Evolutionary conservation across 2,113 vertebrate species (phyloP), one percentile per base, ranked within the genome.

Genomic region (Paradoxurus hermaphroditus): DNA sequence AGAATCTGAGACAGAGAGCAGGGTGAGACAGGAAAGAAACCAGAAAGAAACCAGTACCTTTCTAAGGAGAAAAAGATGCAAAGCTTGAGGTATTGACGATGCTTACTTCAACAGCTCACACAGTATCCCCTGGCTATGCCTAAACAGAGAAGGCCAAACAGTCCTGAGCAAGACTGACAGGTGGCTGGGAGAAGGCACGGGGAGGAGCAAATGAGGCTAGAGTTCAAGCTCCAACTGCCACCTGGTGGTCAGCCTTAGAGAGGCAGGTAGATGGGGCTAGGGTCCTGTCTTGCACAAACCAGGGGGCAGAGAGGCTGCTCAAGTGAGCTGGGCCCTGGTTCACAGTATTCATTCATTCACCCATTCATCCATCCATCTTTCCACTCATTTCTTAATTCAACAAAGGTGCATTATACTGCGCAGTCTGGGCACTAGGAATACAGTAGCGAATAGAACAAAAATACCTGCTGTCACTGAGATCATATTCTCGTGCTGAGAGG

Each of bases 171-270:
- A 67, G 51, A 89, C 49, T 63, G 53, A 94, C 49, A 82, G 49
- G 67, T 19, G 0, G 39, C 73, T 34, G 25, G 19, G 13, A 85
- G 39, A 59, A 73, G 18, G 14, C 65, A 19, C 31, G 1, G 1
- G 5, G 1, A 31, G 6, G 10, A 39, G 15, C 23, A 91, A 83
- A 23, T 49, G 5, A 87, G 16, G 65, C 90, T 49, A 46, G 83
- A 63, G 49, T 49, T 95, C 68, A 75, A 94, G 46, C 79, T 97
- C 63, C 83, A 94, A 16, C 83, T 96, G 98, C 97, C 97, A 97
- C 63, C 97, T 97, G 86, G 95, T 97, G 97, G 96, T 90, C 51
- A 92, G 31, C 2, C 72, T 86, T 72, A 85, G 79, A 91, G 25
- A 94, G 31, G 49, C 85, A 97, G 41, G 19, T 79, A 68, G 53